phyloP scores from a whole-genome alignment of 2,888 invertebrate species.

The Parnassius glacialis region DNA sequence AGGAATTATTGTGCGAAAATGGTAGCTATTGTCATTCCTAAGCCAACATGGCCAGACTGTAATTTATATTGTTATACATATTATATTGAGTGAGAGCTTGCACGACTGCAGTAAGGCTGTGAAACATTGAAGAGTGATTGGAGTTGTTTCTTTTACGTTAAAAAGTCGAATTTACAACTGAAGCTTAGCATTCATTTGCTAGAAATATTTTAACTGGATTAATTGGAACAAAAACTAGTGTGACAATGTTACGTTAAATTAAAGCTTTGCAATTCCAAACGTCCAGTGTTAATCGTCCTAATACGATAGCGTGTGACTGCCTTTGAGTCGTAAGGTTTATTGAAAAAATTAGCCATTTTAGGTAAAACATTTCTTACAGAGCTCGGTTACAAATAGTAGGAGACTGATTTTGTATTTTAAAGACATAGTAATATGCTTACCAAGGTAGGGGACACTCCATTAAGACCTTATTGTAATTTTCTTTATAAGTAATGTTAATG shows the following conservation, averaged over 20 bases:
- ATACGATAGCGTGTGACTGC: conserved; percentile 53
- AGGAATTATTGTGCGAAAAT: conserved; percentile 27
- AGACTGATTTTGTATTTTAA: conserved; percentile 77
- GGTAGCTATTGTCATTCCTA: conserved; percentile 66
- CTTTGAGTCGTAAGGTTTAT: conserved; percentile 45
- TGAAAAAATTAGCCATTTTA: conserved; percentile 42
- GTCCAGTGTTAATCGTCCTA: conserved; percentile 67
- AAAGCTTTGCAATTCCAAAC: conserved; percentile 49
- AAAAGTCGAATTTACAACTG: conserved; percentile 24
- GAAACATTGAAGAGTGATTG: conserved; percentile 65
- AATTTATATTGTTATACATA: conserved; percentile 39
- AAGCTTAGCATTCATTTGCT: conserved; percentile 1
- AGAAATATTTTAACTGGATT: conserved; percentile 1
- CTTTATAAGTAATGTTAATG: conserved; percentile 34
- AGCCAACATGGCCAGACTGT: conserved; percentile 60
- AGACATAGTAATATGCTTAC: conserved; percentile 70
- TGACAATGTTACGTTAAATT: conserved; percentile 12
- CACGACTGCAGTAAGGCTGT: conserved; percentile 77
- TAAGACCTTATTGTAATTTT: conserved; percentile 48
- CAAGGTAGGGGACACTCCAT: conserved; percentile 59
- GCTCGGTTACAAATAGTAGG: conserved; percentile 75
- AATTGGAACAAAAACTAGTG: conserved; percentile 29
- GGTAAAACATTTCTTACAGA: conserved; percentile 48
- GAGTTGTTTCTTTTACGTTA: conserved; percentile 50
- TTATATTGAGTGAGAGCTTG: conserved; percentile 61